These are phyloP conservation scores for Orthonychiurus folsomi DNA, from an alignment of 2,888 invertebrate species.

Conservation along the genomic window DNA sequence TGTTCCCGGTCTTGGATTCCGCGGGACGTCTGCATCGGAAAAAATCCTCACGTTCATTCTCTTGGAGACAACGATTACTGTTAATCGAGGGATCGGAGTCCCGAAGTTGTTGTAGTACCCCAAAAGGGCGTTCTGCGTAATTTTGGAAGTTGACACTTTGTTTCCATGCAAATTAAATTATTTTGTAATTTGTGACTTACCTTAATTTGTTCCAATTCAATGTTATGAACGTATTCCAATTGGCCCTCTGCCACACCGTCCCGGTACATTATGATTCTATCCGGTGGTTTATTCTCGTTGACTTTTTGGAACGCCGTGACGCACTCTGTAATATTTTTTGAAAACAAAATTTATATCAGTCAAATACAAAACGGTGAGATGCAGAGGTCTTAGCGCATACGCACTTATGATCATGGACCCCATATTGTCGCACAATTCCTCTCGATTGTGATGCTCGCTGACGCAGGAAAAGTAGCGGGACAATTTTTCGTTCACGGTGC, in stretches of 20 bases:
- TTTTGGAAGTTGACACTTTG: background rate
- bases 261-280: conserved; percentile 69
- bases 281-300: conserved; percentile 53
- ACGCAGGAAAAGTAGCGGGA: conserved; percentile 24
- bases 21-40: background rate
- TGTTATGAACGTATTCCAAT: conserved; percentile 62
- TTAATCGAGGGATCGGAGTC: conserved; percentile 46
- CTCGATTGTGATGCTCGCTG: too few species aligned
- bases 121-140: background rate
- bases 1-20: conserved; percentile 70
- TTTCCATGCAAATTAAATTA: background rate
- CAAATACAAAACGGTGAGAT: background rate
- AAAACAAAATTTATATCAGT: conserved; percentile 7
- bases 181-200: conserved; percentile 28
- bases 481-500: conserved; percentile 16
- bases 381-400: background rate
- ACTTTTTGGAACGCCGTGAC: conserved; percentile 50
- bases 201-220: conserved; percentile 56
- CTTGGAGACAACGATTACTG: conserved; percentile 79
- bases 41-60: conserved; percentile 55
- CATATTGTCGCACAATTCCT: conserved; percentile 19
- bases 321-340: conserved; percentile 50
- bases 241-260: conserved; percentile 95
- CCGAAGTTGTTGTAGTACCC: background rate
- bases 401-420: background rate